These are phyloP conservation scores for Plectrocnemia conspersa DNA, from an alignment of 1,140 invertebrate species.

Conservation along the genomic window DNA sequence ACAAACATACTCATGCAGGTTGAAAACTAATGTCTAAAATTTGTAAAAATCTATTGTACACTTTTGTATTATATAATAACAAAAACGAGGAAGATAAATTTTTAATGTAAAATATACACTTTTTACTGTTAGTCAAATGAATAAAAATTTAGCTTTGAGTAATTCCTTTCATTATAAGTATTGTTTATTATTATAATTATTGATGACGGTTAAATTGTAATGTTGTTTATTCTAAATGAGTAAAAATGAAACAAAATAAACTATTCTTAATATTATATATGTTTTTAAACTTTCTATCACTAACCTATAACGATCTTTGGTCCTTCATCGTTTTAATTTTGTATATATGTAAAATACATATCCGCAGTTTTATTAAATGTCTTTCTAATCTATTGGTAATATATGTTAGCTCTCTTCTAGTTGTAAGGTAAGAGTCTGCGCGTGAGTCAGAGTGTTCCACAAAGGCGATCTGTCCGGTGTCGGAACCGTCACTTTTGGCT, in stretches of 20 bases:
- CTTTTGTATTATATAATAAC: not conserved
- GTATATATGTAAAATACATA: no score
- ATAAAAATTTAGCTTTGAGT: conserved; percentile 5
- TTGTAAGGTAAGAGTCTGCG: conserved; percentile 46
- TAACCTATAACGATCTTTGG: no score
- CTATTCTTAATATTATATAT: conserved; percentile 24
- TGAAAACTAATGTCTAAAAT: not conserved
- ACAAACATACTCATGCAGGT: not conserved
- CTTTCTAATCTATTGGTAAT: not conserved
- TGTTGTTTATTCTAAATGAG: conserved; percentile 26
- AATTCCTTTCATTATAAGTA: conserved; percentile 26
- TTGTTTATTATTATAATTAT: conserved; percentile 25
- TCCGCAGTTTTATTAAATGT: conserved; percentile 17
- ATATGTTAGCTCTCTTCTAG: conserved; percentile 7
- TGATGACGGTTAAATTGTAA: conserved; percentile 21
- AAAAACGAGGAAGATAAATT: not conserved
- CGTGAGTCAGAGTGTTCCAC: conserved; percentile 63
- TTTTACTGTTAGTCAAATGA: conserved; percentile 1
- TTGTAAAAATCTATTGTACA: not conserved
- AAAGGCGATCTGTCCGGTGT: conserved; percentile 51
- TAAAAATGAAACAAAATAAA: conserved; percentile 27
- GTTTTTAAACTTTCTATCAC: conserved; percentile 5
- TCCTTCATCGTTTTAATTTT: no score
- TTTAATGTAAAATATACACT: not conserved
- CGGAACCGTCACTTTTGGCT: not conserved